Percentiles rank a stretch among this genome's conserved stretches.
phyloP scores from a whole-genome alignment of 2,113 vertebrate species.

The Amphiprion percula region DNA sequence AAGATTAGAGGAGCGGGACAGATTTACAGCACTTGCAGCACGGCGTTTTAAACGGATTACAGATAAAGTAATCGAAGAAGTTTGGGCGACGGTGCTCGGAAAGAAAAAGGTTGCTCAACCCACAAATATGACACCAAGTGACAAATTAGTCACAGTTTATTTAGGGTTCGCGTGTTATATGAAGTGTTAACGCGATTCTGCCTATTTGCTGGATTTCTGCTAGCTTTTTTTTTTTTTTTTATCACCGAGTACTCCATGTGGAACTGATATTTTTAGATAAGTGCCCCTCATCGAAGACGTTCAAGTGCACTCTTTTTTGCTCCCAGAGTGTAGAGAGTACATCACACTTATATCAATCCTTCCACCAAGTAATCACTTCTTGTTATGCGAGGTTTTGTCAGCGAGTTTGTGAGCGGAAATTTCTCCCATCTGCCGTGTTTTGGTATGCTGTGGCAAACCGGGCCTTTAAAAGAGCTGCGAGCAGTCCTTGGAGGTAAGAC shows the following conservation, averaged over 20 bases:
- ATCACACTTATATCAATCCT: slow-evolving; percentile 50
- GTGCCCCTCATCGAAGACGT: slow-evolving; percentile 50
- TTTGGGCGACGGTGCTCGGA: slow-evolving; percentile 29
- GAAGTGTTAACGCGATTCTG: slow-evolving; percentile 42
- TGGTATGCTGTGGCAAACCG: slow-evolving; percentile 15
- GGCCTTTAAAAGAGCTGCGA: slow-evolving; percentile 59
- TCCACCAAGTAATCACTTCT: slow-evolving; percentile 44
- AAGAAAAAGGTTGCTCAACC: slow-evolving; percentile 57
- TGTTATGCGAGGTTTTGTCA: slow-evolving; percentile 54
- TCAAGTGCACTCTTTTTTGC: slow-evolving; percentile 50
- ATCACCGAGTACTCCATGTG: slow-evolving; percentile 23
- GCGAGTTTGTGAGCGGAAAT: slow-evolving; percentile 48
- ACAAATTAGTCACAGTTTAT: slow-evolving; percentile 69
- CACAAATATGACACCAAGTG: slow-evolving; percentile 53
- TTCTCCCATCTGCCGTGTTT: slow-evolving; percentile 64
- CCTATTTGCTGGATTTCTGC: slow-evolving; percentile 41
- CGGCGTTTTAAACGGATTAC: slow-evolving; percentile 65
- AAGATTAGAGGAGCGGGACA: slow-evolving; percentile 68
- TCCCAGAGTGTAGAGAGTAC: slow-evolving; percentile 32
- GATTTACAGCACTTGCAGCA: slow-evolving; percentile 56
- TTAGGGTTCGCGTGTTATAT: slow-evolving; percentile 45
- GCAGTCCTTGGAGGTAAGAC: slow-evolving; percentile 44
- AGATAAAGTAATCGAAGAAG: slow-evolving; percentile 72
- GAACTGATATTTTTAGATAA: slow-evolving; percentile 64
- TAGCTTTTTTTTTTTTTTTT: slow-evolving; percentile 36